These are phyloP conservation scores for Bucco capensis DNA, from an alignment of 2,113 vertebrate species.

Conservation along the genomic window DNA sequence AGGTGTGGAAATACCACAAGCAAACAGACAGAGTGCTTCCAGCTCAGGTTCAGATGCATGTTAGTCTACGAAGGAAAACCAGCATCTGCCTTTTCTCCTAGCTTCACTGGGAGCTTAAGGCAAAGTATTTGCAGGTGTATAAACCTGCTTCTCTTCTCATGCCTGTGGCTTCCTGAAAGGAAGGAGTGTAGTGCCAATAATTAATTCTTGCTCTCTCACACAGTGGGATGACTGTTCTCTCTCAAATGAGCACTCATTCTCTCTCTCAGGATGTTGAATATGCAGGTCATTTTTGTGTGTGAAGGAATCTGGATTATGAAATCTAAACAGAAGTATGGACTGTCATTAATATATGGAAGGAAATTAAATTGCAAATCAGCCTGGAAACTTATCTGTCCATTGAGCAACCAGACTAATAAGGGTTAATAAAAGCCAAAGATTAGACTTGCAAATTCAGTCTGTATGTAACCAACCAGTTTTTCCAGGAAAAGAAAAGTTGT, in stretches of 20 bases:
- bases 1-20: conserved; percentile 11
- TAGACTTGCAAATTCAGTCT: conserved; percentile 49
- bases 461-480: conserved; percentile 45
- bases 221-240: background rate
- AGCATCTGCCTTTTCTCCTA: background rate
- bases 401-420: conserved; percentile 3
- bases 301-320: background rate
- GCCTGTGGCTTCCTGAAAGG: background rate
- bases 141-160: background rate
- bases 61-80: background rate
- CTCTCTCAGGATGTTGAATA: background rate
- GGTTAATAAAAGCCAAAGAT: conserved; percentile 24
- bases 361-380: background rate
- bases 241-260: background rate
- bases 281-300: background rate
- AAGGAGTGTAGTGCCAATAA: background rate
- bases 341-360: background rate
- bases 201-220: background rate
- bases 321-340: background rate
- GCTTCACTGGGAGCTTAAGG: background rate
- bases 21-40: background rate
- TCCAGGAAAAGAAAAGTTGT: conserved; percentile 44
- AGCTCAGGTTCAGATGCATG: background rate
- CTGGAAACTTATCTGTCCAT: background rate
- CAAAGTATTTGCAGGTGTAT: background rate